These are phyloP conservation scores for Phaethon lepturus DNA, from an alignment of 2,113 vertebrate genomes.

Conservation along the genomic window DNA sequence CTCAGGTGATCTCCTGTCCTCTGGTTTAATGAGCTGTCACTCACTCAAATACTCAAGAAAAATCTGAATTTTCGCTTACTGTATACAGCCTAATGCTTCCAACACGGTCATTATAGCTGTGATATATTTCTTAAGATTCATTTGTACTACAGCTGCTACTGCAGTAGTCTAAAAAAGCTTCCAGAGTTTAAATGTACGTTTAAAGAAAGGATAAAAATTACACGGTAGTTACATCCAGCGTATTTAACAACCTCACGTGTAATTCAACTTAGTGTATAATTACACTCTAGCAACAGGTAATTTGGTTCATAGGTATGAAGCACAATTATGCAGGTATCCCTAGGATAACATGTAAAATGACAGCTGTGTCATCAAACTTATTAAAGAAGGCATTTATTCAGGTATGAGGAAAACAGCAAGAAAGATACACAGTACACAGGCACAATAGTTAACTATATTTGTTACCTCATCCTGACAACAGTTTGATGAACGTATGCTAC, in stretches of 20 bases:
- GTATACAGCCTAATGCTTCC: neutral
- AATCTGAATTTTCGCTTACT: neutral
- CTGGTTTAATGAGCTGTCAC: neutral
- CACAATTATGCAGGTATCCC: neutral
- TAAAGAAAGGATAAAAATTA: neutral
- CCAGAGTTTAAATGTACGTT: neutral
- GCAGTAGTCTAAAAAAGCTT: neutral
- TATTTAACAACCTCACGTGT: neutral
- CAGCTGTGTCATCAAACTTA: neutral
- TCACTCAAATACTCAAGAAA: neutral
- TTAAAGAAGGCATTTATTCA: neutral
- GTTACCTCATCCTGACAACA: neutral
- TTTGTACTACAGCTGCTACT: neutral
- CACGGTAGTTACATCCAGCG: neutral
- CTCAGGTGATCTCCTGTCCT: neutral
- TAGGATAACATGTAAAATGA: neutral
- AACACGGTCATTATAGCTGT: rapidly evolving
- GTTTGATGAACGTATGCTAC: neutral
- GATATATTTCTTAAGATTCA: neutral
- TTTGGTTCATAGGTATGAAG: neutral
- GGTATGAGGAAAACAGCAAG: conserved; percentile 9
- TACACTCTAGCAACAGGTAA: neutral
- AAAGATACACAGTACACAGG: neutral
- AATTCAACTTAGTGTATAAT: neutral
- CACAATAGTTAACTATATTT: neutral